Evolutionary conservation across 2,113 vertebrate genomes (phyloP).

Genomic region (Austrofundulus limnaeus): DNA sequence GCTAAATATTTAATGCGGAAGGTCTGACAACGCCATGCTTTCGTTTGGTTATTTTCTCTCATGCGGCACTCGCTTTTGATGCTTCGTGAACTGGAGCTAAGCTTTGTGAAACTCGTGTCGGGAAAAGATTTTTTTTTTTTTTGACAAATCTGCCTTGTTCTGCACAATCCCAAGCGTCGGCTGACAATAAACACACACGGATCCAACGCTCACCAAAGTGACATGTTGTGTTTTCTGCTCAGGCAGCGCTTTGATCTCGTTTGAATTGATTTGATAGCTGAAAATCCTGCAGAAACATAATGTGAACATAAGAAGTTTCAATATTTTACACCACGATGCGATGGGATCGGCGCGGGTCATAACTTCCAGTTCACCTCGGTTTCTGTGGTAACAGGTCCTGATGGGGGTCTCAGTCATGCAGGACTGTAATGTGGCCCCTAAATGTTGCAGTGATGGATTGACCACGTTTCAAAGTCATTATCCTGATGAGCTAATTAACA

Average conservation of each 20-base stretch:
- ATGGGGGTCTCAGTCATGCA: not conserved
- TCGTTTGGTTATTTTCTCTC: conserved; percentile 51
- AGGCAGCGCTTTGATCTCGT: conserved; percentile 20
- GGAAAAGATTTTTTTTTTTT: conserved; percentile 33
- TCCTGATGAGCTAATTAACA: not conserved
- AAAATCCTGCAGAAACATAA: not conserved
- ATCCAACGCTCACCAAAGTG: conserved; percentile 1
- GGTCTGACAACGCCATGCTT: conserved; percentile 53
- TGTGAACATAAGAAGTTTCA: not conserved
- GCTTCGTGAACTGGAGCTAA: conserved; percentile 28
- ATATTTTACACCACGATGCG: not conserved
- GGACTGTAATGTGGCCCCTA: not conserved
- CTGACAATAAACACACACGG: conserved; percentile 23
- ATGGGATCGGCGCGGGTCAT: not conserved
- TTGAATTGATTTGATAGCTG: conserved; percentile 4
- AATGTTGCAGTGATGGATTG: conserved; percentile 1
- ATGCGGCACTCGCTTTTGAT: conserved; percentile 40
- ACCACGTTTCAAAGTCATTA: not conserved
- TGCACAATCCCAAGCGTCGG: conserved; percentile 25
- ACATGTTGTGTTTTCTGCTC: conserved; percentile 17
- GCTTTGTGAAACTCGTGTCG: conserved; percentile 35
- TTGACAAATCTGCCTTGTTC: conserved; percentile 44
- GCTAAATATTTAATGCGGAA: conserved; percentile 47
- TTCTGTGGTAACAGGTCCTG: not conserved
- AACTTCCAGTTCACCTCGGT: not conserved